Evolutionary conservation across 2,113 vertebrate genomes (phyloP).

Genomic region (Corythornis vintsioides): DNA sequence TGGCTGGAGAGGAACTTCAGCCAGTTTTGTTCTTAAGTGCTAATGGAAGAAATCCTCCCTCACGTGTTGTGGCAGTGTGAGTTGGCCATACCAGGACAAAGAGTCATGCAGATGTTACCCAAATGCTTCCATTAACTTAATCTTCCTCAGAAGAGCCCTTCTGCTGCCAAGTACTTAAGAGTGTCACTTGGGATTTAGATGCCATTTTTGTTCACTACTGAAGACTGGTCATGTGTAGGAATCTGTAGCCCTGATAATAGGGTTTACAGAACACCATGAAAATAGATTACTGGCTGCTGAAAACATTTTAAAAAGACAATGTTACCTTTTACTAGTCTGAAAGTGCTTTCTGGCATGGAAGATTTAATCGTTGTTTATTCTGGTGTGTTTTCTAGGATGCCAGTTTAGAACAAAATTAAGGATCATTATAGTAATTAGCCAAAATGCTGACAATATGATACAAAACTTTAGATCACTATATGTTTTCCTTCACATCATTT

Average conservation of each 20-base stretch:
- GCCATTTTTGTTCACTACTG: slow-evolving; percentile 69
- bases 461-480: background rate
- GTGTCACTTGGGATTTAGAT: slow-evolving; percentile 71
- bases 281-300: slow-evolving; percentile 59
- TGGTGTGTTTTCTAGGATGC: background rate
- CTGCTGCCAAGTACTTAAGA: slow-evolving; percentile 73
- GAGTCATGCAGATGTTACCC: slow-evolving; percentile 71
- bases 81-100: slow-evolving; percentile 58
- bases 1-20: slow-evolving; percentile 46
- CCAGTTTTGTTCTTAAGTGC: slow-evolving; percentile 68
- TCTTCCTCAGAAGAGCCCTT: slow-evolving; percentile 75
- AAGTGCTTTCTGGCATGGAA: slow-evolving; percentile 17
- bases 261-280: slow-evolving; percentile 62
- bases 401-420: background rate
- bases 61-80: slow-evolving; percentile 67
- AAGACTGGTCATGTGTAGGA: slow-evolving; percentile 70
- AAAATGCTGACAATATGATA: background rate
- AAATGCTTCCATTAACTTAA: slow-evolving; percentile 78
- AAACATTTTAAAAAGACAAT: slow-evolving; percentile 27
- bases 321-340: slow-evolving; percentile 40
- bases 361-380: slow-evolving; percentile 8
- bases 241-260: slow-evolving; percentile 64
- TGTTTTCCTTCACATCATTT: background rate
- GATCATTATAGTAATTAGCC: background rate
- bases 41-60: slow-evolving; percentile 68